Percentiles rank a stretch among this genome's conserved stretches.
Evolutionary conservation across 2,113 vertebrate species (phyloP).

Genomic region (Sminthopsis crassicaudata): DNA sequence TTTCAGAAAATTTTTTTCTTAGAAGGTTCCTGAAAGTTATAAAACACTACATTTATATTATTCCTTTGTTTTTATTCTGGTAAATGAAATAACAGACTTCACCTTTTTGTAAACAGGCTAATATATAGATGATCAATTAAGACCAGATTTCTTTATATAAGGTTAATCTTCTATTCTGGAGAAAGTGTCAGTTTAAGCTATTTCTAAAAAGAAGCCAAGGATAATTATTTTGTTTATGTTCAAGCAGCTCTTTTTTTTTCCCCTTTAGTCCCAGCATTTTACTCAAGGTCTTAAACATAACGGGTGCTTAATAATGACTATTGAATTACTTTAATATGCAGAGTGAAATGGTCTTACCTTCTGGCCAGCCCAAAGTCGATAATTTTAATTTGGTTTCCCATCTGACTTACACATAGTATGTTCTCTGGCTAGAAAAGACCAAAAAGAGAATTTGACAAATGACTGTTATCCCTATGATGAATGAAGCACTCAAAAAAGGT

Average conservation of each 20-base stretch:
- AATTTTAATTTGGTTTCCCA: conserved; percentile 94
- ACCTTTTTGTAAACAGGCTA: background rate
- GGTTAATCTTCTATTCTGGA: background rate
- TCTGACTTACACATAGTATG: conserved; percentile 92
- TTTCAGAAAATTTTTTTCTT: background rate
- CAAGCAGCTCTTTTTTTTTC: background rate
- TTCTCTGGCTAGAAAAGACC: conserved; percentile 91
- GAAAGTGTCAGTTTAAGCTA: background rate
- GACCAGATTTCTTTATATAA: background rate
- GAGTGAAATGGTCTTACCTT: conserved; percentile 83
- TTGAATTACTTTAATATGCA: background rate
- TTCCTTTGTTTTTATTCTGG: background rate
- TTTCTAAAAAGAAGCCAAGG: background rate
- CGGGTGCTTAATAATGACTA: background rate
- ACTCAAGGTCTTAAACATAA: background rate
- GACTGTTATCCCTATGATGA: background rate
- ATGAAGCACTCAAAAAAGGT: background rate
- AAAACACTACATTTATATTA: background rate
- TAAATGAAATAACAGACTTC: background rate
- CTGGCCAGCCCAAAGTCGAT: conserved; percentile 97
- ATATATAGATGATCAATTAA: background rate
- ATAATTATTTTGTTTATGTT: background rate
- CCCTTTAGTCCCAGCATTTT: background rate
- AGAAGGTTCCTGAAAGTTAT: background rate
- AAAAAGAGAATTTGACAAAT: background rate